Base-by-base conservation (phyloP, 2,797 vertebrate genomes). In the Masticophis lateralis region DNA sequence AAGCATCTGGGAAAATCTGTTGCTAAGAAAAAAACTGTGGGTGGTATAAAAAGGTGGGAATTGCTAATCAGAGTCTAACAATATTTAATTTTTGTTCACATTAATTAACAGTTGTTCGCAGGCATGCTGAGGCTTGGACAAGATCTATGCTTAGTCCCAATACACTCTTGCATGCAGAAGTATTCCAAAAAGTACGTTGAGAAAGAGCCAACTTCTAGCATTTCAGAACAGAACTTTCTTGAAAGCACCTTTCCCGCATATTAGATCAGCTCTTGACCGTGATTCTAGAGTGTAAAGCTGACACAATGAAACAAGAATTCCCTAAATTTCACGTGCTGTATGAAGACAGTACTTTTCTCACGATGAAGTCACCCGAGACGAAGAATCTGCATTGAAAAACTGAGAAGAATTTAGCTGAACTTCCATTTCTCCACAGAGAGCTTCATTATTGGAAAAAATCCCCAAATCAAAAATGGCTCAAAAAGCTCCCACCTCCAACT, bases 341-440 rank as follows among this genome's bases (percentile, higher is more conserved):
- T 90, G 88, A 91, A 95, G 93, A 91, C 20, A 4, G 56, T 94
- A n/a, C 60, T 57, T 66, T 60, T 93, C 60, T 60, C 90, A 83
- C 88, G 9, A 61, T 37, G 87, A 57, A 79, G 2, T 37, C 90
- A 51, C 83, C 28, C 86, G 60, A 63, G 89, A 37, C 66, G 93
- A 89, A 74, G 94, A 93, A 95, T 88, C 74, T 92, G 47, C 0
- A 0, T 1, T 63, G 0, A 2, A 89, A 83, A 22, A 89, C 69
- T 79, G 88, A 93, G 57, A 87, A 94, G 93, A 94, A 13, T 27
- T 7, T 90, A 59, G 47, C 66, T n/a, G 9, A 57, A 63, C 25
- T 55, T 92, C 66, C n/a, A 91, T 63, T 61, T 47, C 88, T 95
- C 92, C 93, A 89, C 91, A 91, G 95, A 96, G 90, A 47, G 74